Evolutionary conservation across 2,113 vertebrate genomes (phyloP).

Genomic region (Accipiter cooperii): DNA sequence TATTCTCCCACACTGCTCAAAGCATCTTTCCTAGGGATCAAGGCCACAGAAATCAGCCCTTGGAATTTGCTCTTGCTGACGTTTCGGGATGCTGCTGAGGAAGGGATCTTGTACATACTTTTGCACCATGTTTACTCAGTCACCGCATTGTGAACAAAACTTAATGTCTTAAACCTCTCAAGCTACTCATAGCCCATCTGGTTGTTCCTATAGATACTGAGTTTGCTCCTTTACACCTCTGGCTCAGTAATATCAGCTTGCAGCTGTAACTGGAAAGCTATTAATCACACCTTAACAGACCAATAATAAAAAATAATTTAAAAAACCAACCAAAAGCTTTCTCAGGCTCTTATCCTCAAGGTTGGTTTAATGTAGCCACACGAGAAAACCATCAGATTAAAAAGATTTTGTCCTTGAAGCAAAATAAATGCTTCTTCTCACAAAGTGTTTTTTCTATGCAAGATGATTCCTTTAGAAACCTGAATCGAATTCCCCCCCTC

Average conservation of each 20-base stretch:
- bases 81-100: background rate
- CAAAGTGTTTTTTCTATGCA: background rate
- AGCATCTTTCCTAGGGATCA: background rate
- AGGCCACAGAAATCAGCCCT: background rate
- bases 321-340: background rate
- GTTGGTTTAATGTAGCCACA: background rate
- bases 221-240: background rate
- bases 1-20: background rate
- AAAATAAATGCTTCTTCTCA: background rate
- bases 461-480: background rate
- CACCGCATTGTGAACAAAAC: background rate
- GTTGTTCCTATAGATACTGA: background rate
- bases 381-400: background rate
- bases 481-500: background rate
- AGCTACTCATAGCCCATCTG: background rate
- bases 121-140: too few species aligned
- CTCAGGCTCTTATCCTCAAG: background rate
- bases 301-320: background rate
- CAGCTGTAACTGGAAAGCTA: background rate
- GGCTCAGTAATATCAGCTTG: background rate
- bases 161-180: background rate
- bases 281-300: background rate
- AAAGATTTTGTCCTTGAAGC: background rate
- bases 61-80: rapidly evolving
- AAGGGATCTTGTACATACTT: background rate